Base-by-base conservation (phyloP, 2,113 vertebrate genomes). In the Tricholaema leucomelas region DNA sequence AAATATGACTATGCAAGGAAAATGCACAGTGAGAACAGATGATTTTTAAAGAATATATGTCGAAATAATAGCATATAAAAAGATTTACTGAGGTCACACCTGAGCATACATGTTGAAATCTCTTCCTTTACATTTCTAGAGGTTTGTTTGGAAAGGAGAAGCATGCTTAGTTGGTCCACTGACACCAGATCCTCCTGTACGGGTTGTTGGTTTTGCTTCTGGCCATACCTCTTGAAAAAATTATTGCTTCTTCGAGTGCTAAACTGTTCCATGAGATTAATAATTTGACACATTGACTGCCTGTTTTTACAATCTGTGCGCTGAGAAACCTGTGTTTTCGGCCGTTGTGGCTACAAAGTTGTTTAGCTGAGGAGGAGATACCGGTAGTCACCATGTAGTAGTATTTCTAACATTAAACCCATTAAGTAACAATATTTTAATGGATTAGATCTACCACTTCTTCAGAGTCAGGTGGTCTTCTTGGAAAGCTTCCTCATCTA, bases 131-230 rank as follows among this genome's bases (percentile, higher is more conserved):
- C 27, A 28, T 78, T 79, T 91, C 73, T 87, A 82, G 54, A 94
- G 35, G 25, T 94, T 72, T 36, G 33, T 93, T 91, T 67, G 64
- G 71, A 91, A 93, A 69, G 54, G 35, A 70, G 70, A 91, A 88
- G 55, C 23, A 65, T 77, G 72, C 59, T 81, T 10, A 54, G 33
- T 77, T 56, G 70, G 42, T 89, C 36, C 87, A 33, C 33, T 75
- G 72, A 81, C 54, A 87, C 42, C 16, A 48, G 3, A 35, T 75
- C 42, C 12, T 91, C 33, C 48, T 28, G 23, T 16, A 61, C 3
- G 2, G 15, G 40, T 40, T 40, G 40, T 36, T 35, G 70, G 74
- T 64, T 90, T 42, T 77, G 35, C 28, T 35, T 4, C 42, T 70
- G 36, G 31, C 2, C 7, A 60, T 67, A 69, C 12, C 19, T 85